Conservation (phyloP, 2,888 invertebrate species). For the Cybosia mesomella region DNA sequence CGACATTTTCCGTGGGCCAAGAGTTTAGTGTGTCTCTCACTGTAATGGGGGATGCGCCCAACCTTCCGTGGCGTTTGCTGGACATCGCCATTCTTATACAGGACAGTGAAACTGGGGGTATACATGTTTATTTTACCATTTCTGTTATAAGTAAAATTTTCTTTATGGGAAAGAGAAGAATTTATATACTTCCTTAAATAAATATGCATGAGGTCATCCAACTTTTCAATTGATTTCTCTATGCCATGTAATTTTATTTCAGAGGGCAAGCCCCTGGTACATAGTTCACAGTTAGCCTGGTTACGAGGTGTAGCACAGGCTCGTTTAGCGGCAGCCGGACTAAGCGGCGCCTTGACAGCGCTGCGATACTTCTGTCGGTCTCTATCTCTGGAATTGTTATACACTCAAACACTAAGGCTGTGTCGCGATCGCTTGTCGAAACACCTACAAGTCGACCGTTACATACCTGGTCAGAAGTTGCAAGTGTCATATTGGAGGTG, state of each 20-base stretch:
- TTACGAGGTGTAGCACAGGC: conserved; percentile 98
- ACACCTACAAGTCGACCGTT: conserved; percentile 96
- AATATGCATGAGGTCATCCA: not conserved
- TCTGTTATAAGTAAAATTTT: not conserved
- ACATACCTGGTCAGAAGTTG: conserved; percentile 94
- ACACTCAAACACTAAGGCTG: conserved; percentile 95
- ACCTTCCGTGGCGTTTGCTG: conserved; percentile 97
- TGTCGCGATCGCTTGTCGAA: conserved; percentile 95
- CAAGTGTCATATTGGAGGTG: conserved; percentile 98
- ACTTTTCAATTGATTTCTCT: not conserved
- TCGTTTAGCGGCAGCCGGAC: conserved; percentile 91
- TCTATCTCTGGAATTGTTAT: conserved; percentile 95
- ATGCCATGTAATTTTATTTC: conserved; percentile 48
- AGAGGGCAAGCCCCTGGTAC: conserved; percentile 98
- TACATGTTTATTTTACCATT: conserved; percentile 23
- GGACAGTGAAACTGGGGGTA: conserved; percentile 98
- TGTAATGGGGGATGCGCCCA: conserved; percentile 97
- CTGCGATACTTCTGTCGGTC: conserved; percentile 98
- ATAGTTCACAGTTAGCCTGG: conserved; percentile 96
- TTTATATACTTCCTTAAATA: not conserved
- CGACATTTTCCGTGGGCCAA: conserved; percentile 97
- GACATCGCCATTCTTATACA: conserved; percentile 98
- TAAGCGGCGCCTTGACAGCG: conserved; percentile 89
- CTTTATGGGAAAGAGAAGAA: not conserved
- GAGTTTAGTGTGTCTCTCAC: conserved; percentile 98